Base-by-base conservation (phyloP, 1,140 invertebrate genomes). In the Conopomorpha cramerella region DNA sequence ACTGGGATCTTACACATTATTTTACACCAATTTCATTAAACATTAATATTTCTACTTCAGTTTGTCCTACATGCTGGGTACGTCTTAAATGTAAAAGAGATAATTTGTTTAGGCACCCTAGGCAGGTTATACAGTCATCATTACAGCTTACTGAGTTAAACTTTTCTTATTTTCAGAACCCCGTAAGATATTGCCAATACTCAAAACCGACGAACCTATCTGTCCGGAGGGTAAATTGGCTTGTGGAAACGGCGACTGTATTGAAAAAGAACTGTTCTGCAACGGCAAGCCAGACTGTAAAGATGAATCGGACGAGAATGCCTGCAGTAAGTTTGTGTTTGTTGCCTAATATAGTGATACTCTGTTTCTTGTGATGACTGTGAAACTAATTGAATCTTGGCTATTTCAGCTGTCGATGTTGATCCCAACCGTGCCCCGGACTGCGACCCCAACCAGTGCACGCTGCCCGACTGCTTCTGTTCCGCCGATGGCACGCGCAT, bases 251-350 rank as follows among this genome's bases (percentile, higher is more conserved):
- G 89, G 90, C 43, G 91, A 94, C 51, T 95, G 93, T 74, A 84
- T 95, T 16, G 90, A 93, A 43, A 93, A 92, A 73, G 88, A 91
- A 55, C 79, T 95, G 17, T 95, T 95, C 81, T 98, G 94, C 77
- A 93, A 96, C 63, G 91, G 91, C 59, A 92, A 92, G 77, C 77
- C 85, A 17, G 92, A 97, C 55, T 98, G 95, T 77, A 89, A 90
- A 53, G 95, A 97, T 71, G 90, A 93, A 55, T 96, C 93, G 25
- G 94, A 97, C 64, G 94, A 97, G 82, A 93, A 93, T 56, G 91
- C 93, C 46, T 96, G 94, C 83, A 87, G 93, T 95, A 82, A 90
- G 91, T 89, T 41, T 38, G n/a, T n/a, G n/a, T n/a, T n/a, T n/a
- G n/a, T n/a, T n/a, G n/a, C 23, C 23, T n/a, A 25, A 25, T 7